Evolutionary conservation across 1,140 invertebrate genomes (phyloP).

Genomic region (Euschistus heros): DNA sequence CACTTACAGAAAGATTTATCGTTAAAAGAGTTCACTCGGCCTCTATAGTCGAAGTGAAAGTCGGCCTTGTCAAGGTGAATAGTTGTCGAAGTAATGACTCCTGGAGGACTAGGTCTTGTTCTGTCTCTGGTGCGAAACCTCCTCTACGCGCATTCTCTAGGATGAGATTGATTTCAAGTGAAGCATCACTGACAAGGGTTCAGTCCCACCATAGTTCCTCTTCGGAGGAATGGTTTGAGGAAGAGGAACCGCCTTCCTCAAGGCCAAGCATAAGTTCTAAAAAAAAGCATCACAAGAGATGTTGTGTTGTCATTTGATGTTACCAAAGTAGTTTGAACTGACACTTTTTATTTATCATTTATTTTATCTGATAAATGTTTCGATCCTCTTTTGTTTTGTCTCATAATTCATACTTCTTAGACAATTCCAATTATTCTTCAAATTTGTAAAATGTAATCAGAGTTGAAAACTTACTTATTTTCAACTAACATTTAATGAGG

Average conservation of each 20-base stretch:
- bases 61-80: slow-evolving; percentile 23
- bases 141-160: slow-evolving; percentile 18
- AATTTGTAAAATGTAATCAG: too few relatives aligned
- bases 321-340: too few relatives aligned
- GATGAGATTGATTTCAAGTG: slow-evolving; percentile 30
- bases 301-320: background rate
- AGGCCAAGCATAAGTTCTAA: background rate
- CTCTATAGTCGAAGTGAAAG: slow-evolving; percentile 29
- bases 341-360: too few relatives aligned
- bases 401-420: too few relatives aligned
- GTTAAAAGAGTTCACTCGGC: slow-evolving; percentile 30
- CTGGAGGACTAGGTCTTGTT: slow-evolving; percentile 29
- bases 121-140: slow-evolving; percentile 22
- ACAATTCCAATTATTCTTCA: too few relatives aligned
- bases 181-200: slow-evolving; percentile 30
- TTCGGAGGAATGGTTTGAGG: slow-evolving; percentile 37
- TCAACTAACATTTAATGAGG: too few relatives aligned
- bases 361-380: too few relatives aligned
- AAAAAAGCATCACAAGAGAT: background rate
- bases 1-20: slow-evolving; percentile 25
- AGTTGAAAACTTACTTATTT: too few relatives aligned
- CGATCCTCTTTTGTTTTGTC: too few relatives aligned
- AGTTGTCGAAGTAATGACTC: slow-evolving; percentile 23
- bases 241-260: slow-evolving; percentile 27
- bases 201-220: slow-evolving; percentile 35